Percentiles rank a stretch among this genome's conserved stretches.
phyloP scores from a whole-genome alignment of 2,113 vertebrate genomes.

The Takifugu bimaculatus region DNA sequence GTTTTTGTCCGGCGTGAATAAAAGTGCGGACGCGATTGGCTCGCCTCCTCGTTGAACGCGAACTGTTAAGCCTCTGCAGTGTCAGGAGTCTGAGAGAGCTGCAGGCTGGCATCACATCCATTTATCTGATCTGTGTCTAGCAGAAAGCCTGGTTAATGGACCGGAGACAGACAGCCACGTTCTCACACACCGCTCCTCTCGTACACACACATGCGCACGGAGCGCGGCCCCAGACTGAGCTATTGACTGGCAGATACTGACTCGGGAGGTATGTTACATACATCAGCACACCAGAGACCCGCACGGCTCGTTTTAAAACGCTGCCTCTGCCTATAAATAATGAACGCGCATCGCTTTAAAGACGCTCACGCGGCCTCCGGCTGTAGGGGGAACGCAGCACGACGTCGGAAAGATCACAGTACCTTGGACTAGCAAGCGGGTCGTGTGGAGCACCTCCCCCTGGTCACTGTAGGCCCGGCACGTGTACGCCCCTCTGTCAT shows the following conservation, averaged over 20 bases:
- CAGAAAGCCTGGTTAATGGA: slow-evolving; percentile 66
- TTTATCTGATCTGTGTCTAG: slow-evolving; percentile 62
- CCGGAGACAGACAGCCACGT: slow-evolving; percentile 59
- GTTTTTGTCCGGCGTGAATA: too few relatives aligned
- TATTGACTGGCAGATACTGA: slow-evolving; percentile 58
- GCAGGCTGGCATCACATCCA: slow-evolving; percentile 50
- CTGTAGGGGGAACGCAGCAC: not conserved
- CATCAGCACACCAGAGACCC: slow-evolving; percentile 35
- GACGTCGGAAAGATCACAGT: not conserved
- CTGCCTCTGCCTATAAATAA: slow-evolving; percentile 27
- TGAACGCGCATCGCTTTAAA: slow-evolving; percentile 8
- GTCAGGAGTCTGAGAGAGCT: slow-evolving; percentile 31
- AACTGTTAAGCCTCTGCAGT: slow-evolving; percentile 33
- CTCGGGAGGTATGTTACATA: slow-evolving; percentile 44
- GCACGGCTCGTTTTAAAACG: slow-evolving; percentile 26
- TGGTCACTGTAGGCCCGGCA: slow-evolving; percentile 96
- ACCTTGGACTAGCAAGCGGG: slow-evolving; percentile 97
- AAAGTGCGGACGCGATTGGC: slow-evolving; percentile 13
- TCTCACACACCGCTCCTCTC: slow-evolving; percentile 37
- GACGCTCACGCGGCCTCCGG: slow-evolving; percentile 5
- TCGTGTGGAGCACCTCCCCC: slow-evolving; percentile 94
- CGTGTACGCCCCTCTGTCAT: slow-evolving; percentile 94
- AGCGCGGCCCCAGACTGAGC: slow-evolving; percentile 37
- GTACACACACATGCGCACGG: slow-evolving; percentile 38
- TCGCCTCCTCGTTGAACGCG: slow-evolving; percentile 50